Percentiles rank a stretch among this genome's conserved stretches.
Conservation (phyloP, 2,797 vertebrate species). For the Gambelia wislizenii region DNA sequence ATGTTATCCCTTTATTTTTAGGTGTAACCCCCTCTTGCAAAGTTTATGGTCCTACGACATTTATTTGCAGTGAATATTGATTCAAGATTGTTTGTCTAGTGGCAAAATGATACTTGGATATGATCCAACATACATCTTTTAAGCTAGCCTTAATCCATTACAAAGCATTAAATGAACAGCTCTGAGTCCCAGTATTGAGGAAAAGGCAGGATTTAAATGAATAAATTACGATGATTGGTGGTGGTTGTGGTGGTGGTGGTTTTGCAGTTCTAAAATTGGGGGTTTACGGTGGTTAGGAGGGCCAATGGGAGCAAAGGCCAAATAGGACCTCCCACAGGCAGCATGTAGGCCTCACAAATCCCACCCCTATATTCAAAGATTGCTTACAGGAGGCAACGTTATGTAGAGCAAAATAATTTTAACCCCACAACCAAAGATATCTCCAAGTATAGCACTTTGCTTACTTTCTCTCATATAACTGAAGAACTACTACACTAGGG, state of each 20-base stretch:
- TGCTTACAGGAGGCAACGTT: no score
- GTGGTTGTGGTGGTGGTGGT: no score
- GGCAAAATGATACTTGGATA: neutral
- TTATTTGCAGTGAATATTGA: neutral
- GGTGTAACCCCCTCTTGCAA: neutral
- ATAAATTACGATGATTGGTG: no score
- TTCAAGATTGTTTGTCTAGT: neutral
- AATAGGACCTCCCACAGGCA: no score
- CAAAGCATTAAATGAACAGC: conserved; percentile 22
- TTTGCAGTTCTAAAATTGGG: no score
- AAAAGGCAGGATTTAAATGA: no score
- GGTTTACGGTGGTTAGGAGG: no score
- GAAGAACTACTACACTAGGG: neutral
- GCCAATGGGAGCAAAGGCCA: no score
- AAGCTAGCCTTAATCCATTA: neutral
- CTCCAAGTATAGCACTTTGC: neutral
- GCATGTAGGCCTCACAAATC: no score
- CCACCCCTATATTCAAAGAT: no score
- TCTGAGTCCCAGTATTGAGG: neutral
- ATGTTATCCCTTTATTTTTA: neutral
- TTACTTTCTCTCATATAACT: neutral
- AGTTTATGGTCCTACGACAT: neutral
- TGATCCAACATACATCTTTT: neutral
- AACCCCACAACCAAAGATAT: no score
- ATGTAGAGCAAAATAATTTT: no score